Evolutionary conservation across 2,113 vertebrate species (phyloP).

Genomic region (Rattus rattus): DNA sequence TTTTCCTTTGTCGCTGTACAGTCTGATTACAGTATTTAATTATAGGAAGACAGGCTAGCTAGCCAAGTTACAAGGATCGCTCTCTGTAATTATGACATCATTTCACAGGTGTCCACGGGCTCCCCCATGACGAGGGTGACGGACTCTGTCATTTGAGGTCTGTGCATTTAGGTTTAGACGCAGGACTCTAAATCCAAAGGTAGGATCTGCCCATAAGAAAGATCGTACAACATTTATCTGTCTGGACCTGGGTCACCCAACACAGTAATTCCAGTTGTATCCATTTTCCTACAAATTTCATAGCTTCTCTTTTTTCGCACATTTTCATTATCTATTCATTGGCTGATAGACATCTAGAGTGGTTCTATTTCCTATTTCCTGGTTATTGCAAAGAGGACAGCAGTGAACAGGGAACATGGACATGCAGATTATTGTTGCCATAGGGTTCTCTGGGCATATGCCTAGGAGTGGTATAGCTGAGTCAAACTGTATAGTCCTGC

Average conservation of each 20-base stretch:
- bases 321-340: background rate
- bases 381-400: no score
- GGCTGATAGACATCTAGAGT: background rate
- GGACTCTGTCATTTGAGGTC: background rate
- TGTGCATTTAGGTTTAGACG: background rate
- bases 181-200: background rate
- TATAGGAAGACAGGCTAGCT: background rate
- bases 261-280: background rate
- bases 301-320: background rate
- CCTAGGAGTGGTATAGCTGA: background rate
- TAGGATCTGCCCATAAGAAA: background rate
- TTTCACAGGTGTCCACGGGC: background rate
- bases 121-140: background rate
- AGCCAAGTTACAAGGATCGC: background rate
- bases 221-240: no score
- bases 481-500: background rate
- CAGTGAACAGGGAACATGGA: background rate
- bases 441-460: background rate
- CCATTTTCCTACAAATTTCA: background rate
- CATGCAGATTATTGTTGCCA: background rate
- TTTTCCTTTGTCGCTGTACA: background rate
- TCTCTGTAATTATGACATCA: background rate
- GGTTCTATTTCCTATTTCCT: background rate
- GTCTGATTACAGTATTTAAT: constrained; percentile 7
- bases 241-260: background rate